Conservation (phyloP, 2,113 vertebrate genomes). For the Dipodomys merriami region DNA sequence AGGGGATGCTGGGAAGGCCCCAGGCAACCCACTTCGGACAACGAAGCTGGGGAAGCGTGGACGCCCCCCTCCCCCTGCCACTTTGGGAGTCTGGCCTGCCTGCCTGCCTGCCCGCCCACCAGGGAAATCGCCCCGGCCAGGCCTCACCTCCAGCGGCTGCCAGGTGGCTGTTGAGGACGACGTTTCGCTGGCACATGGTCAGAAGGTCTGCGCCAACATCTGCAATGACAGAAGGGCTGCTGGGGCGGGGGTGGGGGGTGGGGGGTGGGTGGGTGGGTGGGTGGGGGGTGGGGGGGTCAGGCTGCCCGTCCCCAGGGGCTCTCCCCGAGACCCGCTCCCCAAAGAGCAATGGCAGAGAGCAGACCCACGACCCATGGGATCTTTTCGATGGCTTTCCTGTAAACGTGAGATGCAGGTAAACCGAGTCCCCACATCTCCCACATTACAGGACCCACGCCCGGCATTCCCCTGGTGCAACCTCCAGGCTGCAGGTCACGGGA, state of each 20-base stretch:
- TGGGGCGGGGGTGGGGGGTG: fast-evolving
- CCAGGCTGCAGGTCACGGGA: no score
- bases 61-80: neutral
- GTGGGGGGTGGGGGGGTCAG: fast-evolving
- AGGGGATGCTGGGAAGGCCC: neutral
- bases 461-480: no score
- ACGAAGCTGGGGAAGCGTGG: neutral
- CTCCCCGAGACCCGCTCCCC: neutral
- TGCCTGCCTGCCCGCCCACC: neutral
- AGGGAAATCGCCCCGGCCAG: neutral
- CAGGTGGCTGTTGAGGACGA: conserved; percentile 89
- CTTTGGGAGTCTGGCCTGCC: neutral
- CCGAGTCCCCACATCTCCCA: no score
- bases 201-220: conserved; percentile 96
- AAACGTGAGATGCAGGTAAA: neutral
- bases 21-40: fast-evolving
- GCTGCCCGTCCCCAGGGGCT: fast-evolving
- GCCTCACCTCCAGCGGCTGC: conserved; percentile 86
- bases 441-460: no score
- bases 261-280: no score
- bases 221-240: conserved; percentile 79
- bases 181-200: conserved; percentile 92
- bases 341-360: fast-evolving
- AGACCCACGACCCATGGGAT: neutral
- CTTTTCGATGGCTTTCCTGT: neutral